Conservation (phyloP, 1,140 invertebrate species). For the Hesperophylax magnus region DNA sequence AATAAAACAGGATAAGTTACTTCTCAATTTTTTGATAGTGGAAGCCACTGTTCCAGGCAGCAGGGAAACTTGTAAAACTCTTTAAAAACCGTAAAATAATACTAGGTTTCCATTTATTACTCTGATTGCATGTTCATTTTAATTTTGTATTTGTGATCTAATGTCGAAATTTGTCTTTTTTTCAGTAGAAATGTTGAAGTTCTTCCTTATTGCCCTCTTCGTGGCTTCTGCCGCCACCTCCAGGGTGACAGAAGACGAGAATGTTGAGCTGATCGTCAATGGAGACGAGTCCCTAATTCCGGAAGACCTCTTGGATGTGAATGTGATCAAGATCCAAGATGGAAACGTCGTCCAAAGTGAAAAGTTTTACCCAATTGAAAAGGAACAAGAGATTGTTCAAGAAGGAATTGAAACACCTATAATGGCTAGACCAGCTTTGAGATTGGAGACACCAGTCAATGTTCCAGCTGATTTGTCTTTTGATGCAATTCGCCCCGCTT, state of each 20-base stretch:
- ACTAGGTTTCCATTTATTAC: background rate
- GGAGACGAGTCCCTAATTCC: constrained; percentile 30
- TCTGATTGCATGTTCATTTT: background rate
- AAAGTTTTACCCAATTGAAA: constrained; percentile 34
- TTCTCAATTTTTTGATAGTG: background rate
- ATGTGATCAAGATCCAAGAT: constrained; percentile 37
- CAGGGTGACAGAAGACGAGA: constrained; percentile 13
- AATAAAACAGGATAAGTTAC: background rate
- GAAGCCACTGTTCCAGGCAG: background rate
- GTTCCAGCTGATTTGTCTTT: background rate
- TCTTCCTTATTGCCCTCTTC: background rate
- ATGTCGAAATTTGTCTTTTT: too few relatives aligned
- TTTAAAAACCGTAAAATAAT: background rate
- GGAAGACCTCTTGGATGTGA: constrained; percentile 17
- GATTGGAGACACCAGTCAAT: background rate
- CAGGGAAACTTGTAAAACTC: background rate
- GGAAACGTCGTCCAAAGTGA: constrained; percentile 15
- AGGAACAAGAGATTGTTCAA: background rate
- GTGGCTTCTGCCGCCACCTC: background rate
- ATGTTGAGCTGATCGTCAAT: constrained; percentile 30
- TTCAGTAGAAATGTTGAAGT: constrained; percentile 30
- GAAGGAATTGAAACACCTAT: background rate
- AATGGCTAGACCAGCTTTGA: background rate
- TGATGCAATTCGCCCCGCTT: background rate
- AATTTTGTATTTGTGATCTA: background rate